Conservation (phyloP, 2,888 invertebrate species). For the Andrena trimmerana region DNA sequence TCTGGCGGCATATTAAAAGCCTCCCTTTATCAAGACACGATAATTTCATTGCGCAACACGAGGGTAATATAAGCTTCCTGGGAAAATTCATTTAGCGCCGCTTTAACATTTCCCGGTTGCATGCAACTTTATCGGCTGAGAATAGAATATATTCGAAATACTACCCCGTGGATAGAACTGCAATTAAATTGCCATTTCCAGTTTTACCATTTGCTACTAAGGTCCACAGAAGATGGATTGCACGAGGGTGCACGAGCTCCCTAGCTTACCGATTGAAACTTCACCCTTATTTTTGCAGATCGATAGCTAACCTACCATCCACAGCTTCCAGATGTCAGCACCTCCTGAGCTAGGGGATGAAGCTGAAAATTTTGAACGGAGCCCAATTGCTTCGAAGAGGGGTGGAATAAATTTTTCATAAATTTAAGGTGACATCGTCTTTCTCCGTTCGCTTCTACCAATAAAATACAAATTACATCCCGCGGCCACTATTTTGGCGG, state of each 20-base stretch:
- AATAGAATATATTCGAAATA: too few relatives aligned
- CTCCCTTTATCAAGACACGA: neutral
- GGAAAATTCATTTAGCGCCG: too few relatives aligned
- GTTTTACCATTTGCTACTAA: conserved; percentile 35
- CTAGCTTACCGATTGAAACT: conserved; percentile 37
- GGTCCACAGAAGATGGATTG: neutral
- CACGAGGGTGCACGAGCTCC: neutral
- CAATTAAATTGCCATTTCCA: too few relatives aligned
- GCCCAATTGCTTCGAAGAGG: neutral
- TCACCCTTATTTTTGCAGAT: conserved; percentile 5
- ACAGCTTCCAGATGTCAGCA: conserved; percentile 40
- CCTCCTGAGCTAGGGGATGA: neutral
- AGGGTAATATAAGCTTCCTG: too few relatives aligned
- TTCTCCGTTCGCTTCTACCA: neutral
- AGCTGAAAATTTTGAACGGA: neutral
- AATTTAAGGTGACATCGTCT: too few relatives aligned
- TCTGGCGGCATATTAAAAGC: neutral
- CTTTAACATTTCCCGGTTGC: too few relatives aligned
- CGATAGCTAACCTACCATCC: neutral
- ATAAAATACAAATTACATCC: neutral
- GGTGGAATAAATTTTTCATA: neutral
- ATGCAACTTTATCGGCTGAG: too few relatives aligned
- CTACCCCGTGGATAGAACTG: too few relatives aligned
- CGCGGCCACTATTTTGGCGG: neutral
- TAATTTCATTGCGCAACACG: neutral